Percentiles rank a stretch among this genome's conserved stretches.
Evolutionary conservation across 64 coral and sea anemone genomes (phyloP).

Genomic region (Dendrophyllia cribrosa): DNA sequence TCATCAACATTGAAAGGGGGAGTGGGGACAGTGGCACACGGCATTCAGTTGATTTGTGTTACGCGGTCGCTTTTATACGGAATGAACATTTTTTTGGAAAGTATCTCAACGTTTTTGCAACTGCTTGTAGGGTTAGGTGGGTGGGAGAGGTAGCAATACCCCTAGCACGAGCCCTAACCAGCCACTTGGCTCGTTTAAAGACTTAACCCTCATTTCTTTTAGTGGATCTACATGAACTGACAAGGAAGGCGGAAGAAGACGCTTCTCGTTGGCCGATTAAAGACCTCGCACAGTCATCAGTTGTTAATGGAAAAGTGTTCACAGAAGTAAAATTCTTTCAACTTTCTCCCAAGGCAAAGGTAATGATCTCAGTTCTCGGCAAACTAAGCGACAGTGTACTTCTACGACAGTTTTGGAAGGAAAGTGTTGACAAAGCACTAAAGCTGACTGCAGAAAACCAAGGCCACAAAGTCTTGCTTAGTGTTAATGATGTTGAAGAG

Average conservation of each 20-base stretch:
- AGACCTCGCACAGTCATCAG: not conserved
- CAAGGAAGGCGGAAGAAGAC: not conserved
- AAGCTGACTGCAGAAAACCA: not conserved
- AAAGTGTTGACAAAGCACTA: slow-evolving; percentile 11
- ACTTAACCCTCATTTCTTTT: not conserved
- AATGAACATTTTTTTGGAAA: no score
- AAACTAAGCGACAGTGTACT: not conserved
- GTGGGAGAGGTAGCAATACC: no score
- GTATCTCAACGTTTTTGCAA: no score
- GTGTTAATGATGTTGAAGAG: slow-evolving; percentile 29
- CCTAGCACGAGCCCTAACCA: no score
- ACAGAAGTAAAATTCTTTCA: slow-evolving; percentile 23
- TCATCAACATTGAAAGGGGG: no score
- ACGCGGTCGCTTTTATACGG: no score
- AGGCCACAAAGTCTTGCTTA: not conserved
- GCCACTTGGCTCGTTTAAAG: no score
- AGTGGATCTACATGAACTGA: slow-evolving; percentile 28
- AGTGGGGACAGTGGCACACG: no score
- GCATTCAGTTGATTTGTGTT: no score
- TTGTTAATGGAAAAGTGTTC: not conserved
- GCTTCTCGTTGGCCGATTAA: not conserved
- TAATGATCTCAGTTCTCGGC: slow-evolving; percentile 22
- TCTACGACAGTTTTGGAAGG: slow-evolving; percentile 56
- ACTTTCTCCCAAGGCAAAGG: slow-evolving; percentile 31
- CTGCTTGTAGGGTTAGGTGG: no score